A percentile compares a stretch with the other conserved stretches of the same genome.
These are phyloP conservation scores for Lepus oiostolus DNA, from an alignment of 2,797 vertebrate genomes.

Conservation along the genomic window DNA sequence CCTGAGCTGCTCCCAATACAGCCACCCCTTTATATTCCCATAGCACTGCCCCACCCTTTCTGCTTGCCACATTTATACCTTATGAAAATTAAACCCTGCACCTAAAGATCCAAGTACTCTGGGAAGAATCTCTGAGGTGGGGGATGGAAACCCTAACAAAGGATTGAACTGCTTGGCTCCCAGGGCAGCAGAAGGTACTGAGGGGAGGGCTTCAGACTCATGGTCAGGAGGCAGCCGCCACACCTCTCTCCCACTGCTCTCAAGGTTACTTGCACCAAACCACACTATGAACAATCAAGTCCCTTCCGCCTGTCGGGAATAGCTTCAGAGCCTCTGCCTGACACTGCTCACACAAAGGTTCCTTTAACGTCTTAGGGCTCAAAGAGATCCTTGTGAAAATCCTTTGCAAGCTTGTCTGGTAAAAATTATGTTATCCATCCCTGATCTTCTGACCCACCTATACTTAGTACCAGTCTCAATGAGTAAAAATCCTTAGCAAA, in stretches of 20 bases:
- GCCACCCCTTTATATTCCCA: neutral
- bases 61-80: neutral
- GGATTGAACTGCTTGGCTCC: neutral
- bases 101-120: neutral
- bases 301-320: neutral
- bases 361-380: neutral
- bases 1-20: neutral
- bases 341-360: neutral
- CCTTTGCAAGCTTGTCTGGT: neutral
- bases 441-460: neutral
- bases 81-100: neutral
- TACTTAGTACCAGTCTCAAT: neutral
- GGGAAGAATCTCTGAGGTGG: neutral
- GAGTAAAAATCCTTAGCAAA: slow-evolving; percentile 35
- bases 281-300: neutral
- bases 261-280: neutral
- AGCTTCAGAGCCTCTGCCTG: neutral
- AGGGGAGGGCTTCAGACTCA: neutral
- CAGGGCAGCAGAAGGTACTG: neutral
- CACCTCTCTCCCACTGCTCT: neutral
- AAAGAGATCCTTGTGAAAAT: neutral
- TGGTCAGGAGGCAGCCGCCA: neutral
- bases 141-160: neutral
- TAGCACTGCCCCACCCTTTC: neutral
- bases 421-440: neutral